A percentile compares a stretch with the other conserved stretches of the same genome.
phyloP scores from a whole-genome alignment of 2,113 vertebrate genomes.

The Ctenomys sociabilis region DNA sequence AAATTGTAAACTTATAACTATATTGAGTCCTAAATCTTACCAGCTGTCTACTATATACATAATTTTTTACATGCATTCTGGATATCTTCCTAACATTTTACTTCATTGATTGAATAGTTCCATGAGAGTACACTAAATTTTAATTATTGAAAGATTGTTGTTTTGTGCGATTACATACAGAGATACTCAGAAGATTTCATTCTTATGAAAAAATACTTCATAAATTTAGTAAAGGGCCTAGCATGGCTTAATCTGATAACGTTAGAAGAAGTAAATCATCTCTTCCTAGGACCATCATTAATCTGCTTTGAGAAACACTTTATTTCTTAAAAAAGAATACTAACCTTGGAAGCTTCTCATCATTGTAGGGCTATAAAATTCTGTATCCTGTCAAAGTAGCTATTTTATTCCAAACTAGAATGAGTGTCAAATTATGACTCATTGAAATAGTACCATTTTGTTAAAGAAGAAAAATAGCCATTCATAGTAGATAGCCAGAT shows the following conservation, averaged over 20 bases:
- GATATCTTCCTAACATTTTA: constrained; percentile 73
- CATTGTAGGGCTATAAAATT: not conserved
- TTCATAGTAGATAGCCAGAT: not conserved
- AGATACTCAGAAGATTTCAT: constrained; percentile 21
- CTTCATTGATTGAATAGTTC: not conserved
- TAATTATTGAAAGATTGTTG: constrained; percentile 44
- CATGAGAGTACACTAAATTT: constrained; percentile 20
- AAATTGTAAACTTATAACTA: constrained; percentile 76
- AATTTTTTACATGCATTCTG: constrained; percentile 89
- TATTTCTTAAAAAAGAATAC: not conserved
- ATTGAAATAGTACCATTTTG: not conserved
- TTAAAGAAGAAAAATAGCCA: not conserved
- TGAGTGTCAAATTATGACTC: not conserved
- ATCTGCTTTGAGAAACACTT: not conserved
- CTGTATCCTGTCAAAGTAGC: not conserved
- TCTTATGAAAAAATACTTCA: not conserved
- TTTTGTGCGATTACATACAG: constrained; percentile 37
- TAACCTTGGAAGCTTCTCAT: not conserved
- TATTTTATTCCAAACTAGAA: constrained; percentile 31
- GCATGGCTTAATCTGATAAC: not conserved
- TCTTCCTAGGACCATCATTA: not conserved
- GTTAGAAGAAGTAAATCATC: not conserved
- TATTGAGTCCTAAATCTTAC: constrained; percentile 86
- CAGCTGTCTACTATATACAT: constrained; percentile 85
- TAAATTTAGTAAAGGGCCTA: not conserved